Evolutionary conservation across 2,888 invertebrate species (phyloP), one percentile per base, ranked within the genome.

Genomic region (Eupithecia exiguata): DNA sequence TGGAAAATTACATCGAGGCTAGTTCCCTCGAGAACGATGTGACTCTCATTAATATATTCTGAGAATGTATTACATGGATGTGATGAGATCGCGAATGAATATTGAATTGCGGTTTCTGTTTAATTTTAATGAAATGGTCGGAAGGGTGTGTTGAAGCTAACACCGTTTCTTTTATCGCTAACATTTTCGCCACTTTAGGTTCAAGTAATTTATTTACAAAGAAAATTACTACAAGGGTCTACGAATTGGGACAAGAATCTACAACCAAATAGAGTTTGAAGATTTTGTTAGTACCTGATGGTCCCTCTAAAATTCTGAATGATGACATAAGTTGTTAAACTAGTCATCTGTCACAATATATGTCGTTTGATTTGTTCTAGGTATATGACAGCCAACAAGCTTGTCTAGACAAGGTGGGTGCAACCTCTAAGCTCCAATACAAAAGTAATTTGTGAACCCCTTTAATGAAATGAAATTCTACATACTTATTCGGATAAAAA

Each of bases 11-110:
- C 49, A 25, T 65, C 18, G 36, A 18, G 70, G 49, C 53, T 35
- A 68, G 58, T 36, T 67, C 68, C 68, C 62, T 5, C 16, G 25
- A 25, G 53, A 66, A 49, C 36, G 12, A 9, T 14, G 53, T 21
- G 66, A 43, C 40, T 43, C 63, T 49, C 49, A 70, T 66, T 53
- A 49, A 49, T 49, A n/a, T 49, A 53, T 21, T 53, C 21, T 2
- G 49, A 53, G 49, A 21, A 21, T 53, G 49, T 49, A 49, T 1
- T 6, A 18, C 5, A 46, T 7, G 21, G 49, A 21, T 49, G 63
- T 65, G 62, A 46, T 61, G 46, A 69, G 14, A 58, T 38, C 21
- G 68, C 36, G 18, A 71, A 71, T 66, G 36, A 65, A 49, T 70
- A 70, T 70, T 38, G 36, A 66, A 71, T 71, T 49, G 40, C 18